Percentiles rank a stretch among this genome's conserved stretches.
These are phyloP conservation scores for Urocyon cinereoargenteus DNA, from an alignment of 2,797 vertebrate genomes.

Conservation along the genomic window DNA sequence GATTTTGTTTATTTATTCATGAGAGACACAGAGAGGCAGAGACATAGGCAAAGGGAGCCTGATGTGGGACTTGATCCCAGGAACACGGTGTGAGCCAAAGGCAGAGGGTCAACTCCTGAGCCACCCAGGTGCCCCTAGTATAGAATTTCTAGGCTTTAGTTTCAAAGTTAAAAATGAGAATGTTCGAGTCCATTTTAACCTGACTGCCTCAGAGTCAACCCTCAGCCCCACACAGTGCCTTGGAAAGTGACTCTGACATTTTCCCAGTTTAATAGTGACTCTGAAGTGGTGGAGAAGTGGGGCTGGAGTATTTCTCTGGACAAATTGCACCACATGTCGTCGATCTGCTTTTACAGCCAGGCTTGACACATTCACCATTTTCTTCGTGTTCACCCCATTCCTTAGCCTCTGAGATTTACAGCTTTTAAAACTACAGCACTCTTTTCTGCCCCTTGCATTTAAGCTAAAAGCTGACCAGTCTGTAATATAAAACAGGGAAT, in stretches of 20 bases:
- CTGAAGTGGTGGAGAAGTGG: not conserved
- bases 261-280: conserved; percentile 54
- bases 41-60: too few species aligned
- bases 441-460: conserved; percentile 76
- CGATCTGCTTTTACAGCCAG: conserved; percentile 72
- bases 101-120: too few species aligned
- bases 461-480: conserved; percentile 68
- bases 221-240: not conserved
- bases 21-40: too few species aligned
- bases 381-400: conserved; percentile 60
- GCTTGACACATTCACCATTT: conserved; percentile 67
- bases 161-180: not conserved
- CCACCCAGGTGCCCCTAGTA: too few species aligned
- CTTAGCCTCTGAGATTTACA: conserved; percentile 71
- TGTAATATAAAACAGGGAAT: conserved; percentile 81
- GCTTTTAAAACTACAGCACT: conserved; percentile 66
- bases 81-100: too few species aligned
- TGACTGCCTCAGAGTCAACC: not conserved
- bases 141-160: not conserved
- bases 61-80: too few species aligned
- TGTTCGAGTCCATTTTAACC: not conserved
- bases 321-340: conserved; percentile 52
- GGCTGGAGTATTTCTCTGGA: conserved; percentile 54
- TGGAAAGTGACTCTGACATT: not conserved
- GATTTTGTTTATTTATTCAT: too few species aligned